phyloP scores from a whole-genome alignment of 2,797 vertebrate genomes.

The Neosilurus hyrtlii region DNA sequence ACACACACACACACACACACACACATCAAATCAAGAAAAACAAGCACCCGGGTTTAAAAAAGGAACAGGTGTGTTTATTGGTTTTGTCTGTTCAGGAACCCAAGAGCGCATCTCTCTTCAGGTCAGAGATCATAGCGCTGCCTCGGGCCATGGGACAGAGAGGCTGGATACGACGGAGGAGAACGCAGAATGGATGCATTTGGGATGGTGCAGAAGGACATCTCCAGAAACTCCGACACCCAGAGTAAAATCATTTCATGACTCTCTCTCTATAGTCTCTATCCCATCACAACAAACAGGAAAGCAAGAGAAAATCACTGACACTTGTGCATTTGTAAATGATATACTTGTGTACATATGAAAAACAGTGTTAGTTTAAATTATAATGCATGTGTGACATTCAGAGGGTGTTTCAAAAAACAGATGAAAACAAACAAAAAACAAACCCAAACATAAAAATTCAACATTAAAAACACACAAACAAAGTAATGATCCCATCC shows the following conservation, averaged over 20 bases:
- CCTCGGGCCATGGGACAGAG: conserved; percentile 17
- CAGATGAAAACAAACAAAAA: background rate
- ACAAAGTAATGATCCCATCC: conserved; percentile 4
- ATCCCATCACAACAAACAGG: conserved; percentile 17
- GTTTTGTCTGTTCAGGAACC: conserved; percentile 65
- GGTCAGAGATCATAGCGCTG: conserved; percentile 84
- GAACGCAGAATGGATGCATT: conserved; percentile 15
- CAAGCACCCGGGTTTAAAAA: conserved; percentile 63
- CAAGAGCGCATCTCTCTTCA: conserved; percentile 71
- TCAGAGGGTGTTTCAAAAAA: background rate
- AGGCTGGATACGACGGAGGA: conserved; percentile 18
- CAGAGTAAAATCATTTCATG: conserved; percentile 30
- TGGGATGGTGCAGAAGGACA: conserved; percentile 40
- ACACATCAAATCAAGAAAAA: conserved; percentile 3
- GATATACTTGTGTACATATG: background rate
- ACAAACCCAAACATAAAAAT: background rate
- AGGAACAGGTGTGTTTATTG: conserved; percentile 75
- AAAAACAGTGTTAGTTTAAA: conserved; percentile 33
- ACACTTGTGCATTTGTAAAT: conserved; percentile 32
- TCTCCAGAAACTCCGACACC: conserved; percentile 50
- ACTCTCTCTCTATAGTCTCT: background rate
- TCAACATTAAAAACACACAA: background rate
- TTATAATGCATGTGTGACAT: conserved; percentile 41
- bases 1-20: background rate
- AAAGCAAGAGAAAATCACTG: background rate